Percentiles rank a stretch among this genome's conserved stretches.
These are phyloP conservation scores for Papilio protenor DNA, from an alignment of 2,888 invertebrate species.

Conservation along the genomic window DNA sequence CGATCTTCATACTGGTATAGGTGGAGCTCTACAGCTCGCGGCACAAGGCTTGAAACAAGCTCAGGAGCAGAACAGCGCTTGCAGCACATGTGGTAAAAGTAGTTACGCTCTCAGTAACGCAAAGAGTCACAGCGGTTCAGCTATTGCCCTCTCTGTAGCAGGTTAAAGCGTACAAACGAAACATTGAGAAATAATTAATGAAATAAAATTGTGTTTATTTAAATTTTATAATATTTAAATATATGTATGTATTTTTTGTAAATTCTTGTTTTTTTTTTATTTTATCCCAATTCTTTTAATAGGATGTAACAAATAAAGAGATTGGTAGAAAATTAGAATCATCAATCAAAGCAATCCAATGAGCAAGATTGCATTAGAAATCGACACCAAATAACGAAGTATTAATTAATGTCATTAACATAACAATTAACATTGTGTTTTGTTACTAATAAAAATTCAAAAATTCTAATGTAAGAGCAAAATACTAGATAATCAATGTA, in stretches of 20 bases:
- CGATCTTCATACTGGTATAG: slow-evolving; percentile 57
- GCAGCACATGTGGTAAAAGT: slow-evolving; percentile 70
- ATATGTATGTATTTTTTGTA: background rate
- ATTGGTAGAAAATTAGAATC: too few species aligned
- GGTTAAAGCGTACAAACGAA: slow-evolving; percentile 58
- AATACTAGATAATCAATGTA: too few species aligned
- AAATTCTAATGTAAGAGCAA: too few species aligned
- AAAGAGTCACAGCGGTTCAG: slow-evolving; percentile 70
- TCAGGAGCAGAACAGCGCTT: slow-evolving; percentile 55
- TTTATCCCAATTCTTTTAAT: background rate
- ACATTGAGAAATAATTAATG: background rate
- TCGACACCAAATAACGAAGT: too few species aligned
- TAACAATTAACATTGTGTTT: too few species aligned
- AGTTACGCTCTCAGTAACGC: slow-evolving; percentile 76
- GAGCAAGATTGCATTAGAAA: too few species aligned
- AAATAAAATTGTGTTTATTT: background rate
- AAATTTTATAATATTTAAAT: background rate
- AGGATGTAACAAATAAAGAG: too few species aligned
- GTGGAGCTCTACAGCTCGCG: slow-evolving; percentile 67
- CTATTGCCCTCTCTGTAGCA: slow-evolving; percentile 73
- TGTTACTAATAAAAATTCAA: too few species aligned
- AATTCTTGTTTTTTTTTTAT: background rate
- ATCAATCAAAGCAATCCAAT: too few species aligned
- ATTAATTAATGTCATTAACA: too few species aligned
- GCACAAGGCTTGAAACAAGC: slow-evolving; percentile 65